Base-by-base conservation (phyloP, 2,113 vertebrate genomes). In the Monopterus albus region DNA sequence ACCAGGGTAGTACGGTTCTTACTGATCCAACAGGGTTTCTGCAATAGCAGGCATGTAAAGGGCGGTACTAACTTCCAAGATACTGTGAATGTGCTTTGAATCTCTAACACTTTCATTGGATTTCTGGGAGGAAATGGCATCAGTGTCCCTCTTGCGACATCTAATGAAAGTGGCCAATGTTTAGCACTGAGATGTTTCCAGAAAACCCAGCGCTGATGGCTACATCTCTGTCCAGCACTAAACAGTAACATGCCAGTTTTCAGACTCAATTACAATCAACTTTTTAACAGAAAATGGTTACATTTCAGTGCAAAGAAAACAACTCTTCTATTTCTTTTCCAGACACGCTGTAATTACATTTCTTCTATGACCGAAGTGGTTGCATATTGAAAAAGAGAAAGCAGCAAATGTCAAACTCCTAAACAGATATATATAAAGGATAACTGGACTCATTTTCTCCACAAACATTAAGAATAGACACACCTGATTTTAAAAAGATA, bases 351-450 rank as follows among this genome's bases (percentile, higher is more conserved):
- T 81, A 76, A 61, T 76, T 79, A 87, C 72, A 81, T 95, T 93
- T 95, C 94, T 95, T 95, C 90, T 93, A 94, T 95, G 94, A 96
- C 63, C 94, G 90, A 96, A 98, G 96, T 98, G 96, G 96, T 98
- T 99, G 97, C 97, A 98, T 98, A 98, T 97, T 96, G 68, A 82
- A 96, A 96, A 98, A 97, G 95, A 95, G 95, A 95, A 98, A 98
- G 96, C 97, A 97, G 95, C 96, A 97, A 98, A 96, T 92, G 93
- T 86, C 72, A 87, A 87, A 89, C 94, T 95, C 95, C 65, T 96
- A 92, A 95, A 95, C 94, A 94, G 92, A 94, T 93, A 92, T 94
- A 94, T 94, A 91, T 92, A 78, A 94, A 95, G 70, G 71, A 91
- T 83, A 90, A 94, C 92, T 93, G 93, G 94, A 93, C 92, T 93